These are phyloP conservation scores for Grus americana DNA, from an alignment of 2,113 vertebrate genomes.

Conservation along the genomic window DNA sequence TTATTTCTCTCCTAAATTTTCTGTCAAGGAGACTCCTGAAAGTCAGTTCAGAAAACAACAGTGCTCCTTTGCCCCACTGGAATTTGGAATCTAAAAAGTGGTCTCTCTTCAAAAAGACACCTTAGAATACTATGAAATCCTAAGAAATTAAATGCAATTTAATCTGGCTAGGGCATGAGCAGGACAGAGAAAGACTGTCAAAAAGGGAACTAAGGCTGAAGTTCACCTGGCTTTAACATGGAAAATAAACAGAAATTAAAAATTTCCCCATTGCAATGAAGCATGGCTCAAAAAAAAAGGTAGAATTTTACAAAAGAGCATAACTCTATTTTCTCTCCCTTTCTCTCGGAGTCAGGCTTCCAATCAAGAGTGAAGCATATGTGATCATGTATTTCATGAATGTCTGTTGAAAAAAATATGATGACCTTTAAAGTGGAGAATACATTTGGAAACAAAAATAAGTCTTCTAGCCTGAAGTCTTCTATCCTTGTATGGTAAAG, in stretches of 20 bases:
- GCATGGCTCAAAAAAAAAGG: not conserved
- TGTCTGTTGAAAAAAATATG: constrained; percentile 18
- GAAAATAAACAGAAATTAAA: not conserved
- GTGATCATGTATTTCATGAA: not conserved
- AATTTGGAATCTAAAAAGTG: not conserved
- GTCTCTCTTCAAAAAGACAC: not conserved
- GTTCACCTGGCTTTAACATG: not conserved
- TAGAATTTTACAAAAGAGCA: not conserved
- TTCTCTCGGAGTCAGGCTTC: not conserved
- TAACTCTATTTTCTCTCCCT: not conserved
- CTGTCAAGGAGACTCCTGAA: not conserved
- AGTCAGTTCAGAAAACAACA: not conserved
- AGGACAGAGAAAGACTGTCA: not conserved
- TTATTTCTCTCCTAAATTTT: not conserved
- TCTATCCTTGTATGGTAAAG: not conserved
- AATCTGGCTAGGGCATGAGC: not conserved
- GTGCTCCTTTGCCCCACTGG: not conserved
- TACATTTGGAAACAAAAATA: not conserved
- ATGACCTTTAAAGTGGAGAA: constrained; percentile 13
- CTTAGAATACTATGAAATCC: not conserved
- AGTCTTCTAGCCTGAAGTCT: not conserved
- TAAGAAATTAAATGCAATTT: not conserved
- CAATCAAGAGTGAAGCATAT: not conserved
- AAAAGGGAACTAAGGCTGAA: not conserved
- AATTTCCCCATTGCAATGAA: not conserved